Evolutionary conservation across 35 echinoderm and acorn worm species (phyloP).

Genomic region (Heliocidaris tuberculata): DNA sequence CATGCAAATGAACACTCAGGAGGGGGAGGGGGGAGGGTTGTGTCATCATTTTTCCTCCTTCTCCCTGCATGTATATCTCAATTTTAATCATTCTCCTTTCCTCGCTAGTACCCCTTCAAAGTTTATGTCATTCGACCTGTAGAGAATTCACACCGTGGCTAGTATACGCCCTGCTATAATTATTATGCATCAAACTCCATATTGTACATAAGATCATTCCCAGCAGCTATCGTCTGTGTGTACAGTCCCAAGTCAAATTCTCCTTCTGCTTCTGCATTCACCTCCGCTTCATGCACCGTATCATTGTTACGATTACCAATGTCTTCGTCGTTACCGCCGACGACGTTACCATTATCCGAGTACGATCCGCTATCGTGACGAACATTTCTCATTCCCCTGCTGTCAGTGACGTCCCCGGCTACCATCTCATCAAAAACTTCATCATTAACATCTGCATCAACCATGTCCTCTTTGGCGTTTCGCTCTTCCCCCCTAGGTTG

Average conservation of each 20-base stretch:
- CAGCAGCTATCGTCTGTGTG: background rate
- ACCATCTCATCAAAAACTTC: background rate
- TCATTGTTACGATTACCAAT: background rate
- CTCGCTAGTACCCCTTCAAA: too few relatives aligned
- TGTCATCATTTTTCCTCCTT: too few relatives aligned
- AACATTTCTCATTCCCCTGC: background rate
- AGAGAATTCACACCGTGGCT: too few relatives aligned
- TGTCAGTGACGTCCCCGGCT: background rate
- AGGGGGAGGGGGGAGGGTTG: too few relatives aligned
- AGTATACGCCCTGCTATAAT: too few relatives aligned
- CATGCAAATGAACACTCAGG: too few relatives aligned
- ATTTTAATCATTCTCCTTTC: too few relatives aligned
- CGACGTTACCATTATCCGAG: background rate
- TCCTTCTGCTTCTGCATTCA: background rate
- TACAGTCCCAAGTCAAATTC: background rate
- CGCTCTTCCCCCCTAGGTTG: background rate
- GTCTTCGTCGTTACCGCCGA: background rate
- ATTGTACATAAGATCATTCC: background rate
- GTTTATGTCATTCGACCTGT: too few relatives aligned
- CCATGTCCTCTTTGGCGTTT: background rate
- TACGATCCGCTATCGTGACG: conserved; percentile 28
- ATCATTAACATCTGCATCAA: background rate
- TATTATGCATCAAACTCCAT: background rate
- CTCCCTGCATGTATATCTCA: too few relatives aligned
- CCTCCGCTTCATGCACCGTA: background rate